These are phyloP conservation scores for Drosophila falleni DNA, from an alignment of 2,888 invertebrate species.

Conservation along the genomic window DNA sequence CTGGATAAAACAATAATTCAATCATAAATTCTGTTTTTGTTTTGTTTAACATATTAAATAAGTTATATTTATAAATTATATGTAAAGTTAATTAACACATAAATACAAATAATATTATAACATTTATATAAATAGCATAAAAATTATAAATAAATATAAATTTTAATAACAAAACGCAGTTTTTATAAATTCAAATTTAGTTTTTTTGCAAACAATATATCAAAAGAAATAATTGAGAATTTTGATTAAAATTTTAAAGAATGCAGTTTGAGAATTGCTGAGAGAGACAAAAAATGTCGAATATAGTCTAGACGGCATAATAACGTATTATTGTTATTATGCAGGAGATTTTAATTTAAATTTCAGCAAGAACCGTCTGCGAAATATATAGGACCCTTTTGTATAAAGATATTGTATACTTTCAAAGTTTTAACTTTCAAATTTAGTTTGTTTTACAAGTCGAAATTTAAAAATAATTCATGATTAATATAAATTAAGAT, in stretches of 20 bases:
- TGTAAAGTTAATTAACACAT: constrained; percentile 25
- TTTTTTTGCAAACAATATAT: constrained; percentile 17
- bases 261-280: neutral
- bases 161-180: constrained; percentile 22
- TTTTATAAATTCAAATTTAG: constrained; percentile 1
- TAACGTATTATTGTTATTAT: neutral
- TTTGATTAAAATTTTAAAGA: neutral
- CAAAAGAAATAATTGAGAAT: neutral
- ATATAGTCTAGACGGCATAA: neutral
- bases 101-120: constrained; percentile 28
- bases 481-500: constrained; percentile 19
- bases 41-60: constrained; percentile 29
- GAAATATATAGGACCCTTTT: too few relatives aligned
- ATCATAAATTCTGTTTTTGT: constrained; percentile 4
- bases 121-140: constrained; percentile 18
- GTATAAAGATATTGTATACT: too few relatives aligned
- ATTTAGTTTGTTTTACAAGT: neutral
- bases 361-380: too few relatives aligned
- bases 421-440: too few relatives aligned
- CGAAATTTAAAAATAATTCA: constrained; percentile 5
- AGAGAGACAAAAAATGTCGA: neutral
- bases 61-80: constrained; percentile 18
- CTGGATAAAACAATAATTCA: constrained; percentile 28
- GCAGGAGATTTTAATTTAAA: neutral
- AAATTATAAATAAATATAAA: constrained; percentile 30